These are phyloP conservation scores for Patagioenas fasciata DNA, from an alignment of 2,113 vertebrate genomes.

Conservation along the genomic window DNA sequence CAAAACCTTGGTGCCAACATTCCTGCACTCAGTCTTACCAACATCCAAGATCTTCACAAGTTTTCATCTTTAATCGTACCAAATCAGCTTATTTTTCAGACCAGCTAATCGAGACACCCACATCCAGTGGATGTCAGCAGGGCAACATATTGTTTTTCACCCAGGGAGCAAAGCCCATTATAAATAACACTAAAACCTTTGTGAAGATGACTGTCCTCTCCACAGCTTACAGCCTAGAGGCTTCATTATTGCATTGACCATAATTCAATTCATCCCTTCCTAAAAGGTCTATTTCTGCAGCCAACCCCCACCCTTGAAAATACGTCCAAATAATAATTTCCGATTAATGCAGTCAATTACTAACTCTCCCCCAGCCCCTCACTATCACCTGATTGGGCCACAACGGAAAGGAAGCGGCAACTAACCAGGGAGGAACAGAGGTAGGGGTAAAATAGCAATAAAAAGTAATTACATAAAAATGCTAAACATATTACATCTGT, in stretches of 20 bases:
- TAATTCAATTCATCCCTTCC: conserved; percentile 70
- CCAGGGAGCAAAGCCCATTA: conserved; percentile 3
- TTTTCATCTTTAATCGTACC: conserved; percentile 3
- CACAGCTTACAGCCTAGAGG: conserved; percentile 59
- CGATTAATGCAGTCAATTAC: conserved; percentile 75
- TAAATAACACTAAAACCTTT: conserved; percentile 48
- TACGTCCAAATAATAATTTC: conserved; percentile 74
- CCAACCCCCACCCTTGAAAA: conserved; percentile 50
- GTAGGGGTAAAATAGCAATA: conserved; percentile 74
- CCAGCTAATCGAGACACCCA: background rate
- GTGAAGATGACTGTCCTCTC: conserved; percentile 61
- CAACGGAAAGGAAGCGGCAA: conserved; percentile 48
- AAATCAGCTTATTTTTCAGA: conserved; percentile 36
- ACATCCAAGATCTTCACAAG: background rate
- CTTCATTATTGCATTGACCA: conserved; percentile 60
- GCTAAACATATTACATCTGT: conserved; percentile 81
- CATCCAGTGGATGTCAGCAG: conserved; percentile 5
- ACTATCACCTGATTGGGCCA: conserved; percentile 49
- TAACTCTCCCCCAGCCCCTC: conserved; percentile 52
- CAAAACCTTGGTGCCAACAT: background rate
- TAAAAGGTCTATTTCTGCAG: conserved; percentile 67
- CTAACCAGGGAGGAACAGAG: conserved; percentile 56
- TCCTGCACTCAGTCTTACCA: background rate
- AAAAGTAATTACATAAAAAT: conserved; percentile 86
- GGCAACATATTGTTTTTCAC: conserved; percentile 24